Evolutionary conservation across 1,140 invertebrate species (phyloP).

Genomic region (Macrotrachela quadricornifera): DNA sequence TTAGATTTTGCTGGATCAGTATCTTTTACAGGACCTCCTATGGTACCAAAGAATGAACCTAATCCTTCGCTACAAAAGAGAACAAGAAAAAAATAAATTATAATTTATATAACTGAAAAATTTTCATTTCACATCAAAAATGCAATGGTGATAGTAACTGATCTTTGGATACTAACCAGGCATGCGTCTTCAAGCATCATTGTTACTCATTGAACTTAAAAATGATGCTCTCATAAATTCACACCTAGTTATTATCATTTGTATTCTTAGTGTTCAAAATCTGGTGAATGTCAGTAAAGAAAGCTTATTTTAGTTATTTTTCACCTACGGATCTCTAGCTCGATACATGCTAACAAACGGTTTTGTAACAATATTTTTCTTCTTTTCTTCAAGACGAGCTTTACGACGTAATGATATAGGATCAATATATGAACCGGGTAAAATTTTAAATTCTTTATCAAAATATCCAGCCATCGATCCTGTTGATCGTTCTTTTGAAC

Average conservation of each 20-base stretch:
- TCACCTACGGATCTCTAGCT: conserved; percentile 21
- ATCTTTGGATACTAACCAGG: no score
- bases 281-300: no score
- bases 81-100: no score
- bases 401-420: conserved; percentile 22
- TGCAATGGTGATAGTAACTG: no score
- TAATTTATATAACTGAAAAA: no score
- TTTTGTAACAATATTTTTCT: conserved; percentile 24
- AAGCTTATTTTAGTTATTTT: no score
- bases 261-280: no score
- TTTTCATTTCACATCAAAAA: no score
- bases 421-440: conserved; percentile 17
- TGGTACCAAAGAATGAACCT: conserved; percentile 25
- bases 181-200: no score
- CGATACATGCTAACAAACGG: conserved; percentile 27
- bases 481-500: conserved; percentile 17
- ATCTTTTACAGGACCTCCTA: conserved; percentile 18
- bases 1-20: conserved; percentile 15
- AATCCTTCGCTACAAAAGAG: conserved; percentile 17
- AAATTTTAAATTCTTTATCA: conserved; percentile 17
- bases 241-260: no score
- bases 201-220: no score
- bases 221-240: no score
- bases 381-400: conserved; percentile 18
- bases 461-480: conserved; percentile 24